Base-by-base conservation (phyloP, 2,888 invertebrate genomes). In the Crioceris asparagi region DNA sequence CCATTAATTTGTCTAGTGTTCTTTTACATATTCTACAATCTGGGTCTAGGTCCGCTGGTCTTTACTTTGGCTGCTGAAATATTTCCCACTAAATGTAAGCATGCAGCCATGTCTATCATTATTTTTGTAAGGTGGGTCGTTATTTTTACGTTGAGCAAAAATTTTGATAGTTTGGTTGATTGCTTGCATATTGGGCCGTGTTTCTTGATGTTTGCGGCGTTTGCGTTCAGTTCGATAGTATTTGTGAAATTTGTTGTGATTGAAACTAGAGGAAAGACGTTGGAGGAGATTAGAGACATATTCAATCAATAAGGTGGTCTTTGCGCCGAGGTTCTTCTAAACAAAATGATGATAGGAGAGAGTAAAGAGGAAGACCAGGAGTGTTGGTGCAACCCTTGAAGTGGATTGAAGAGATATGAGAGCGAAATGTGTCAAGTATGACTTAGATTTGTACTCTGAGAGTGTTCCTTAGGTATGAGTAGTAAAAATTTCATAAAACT, bases 31-130 rank as follows among this genome's bases (percentile, higher is more conserved):
- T 74, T 77, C 0, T 86, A 83, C 64, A 79, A 83, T 45, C 6
- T 54, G 65, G 75, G 77, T 1, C 73, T 80, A 35, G 85, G 90
- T 3, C 80, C 84, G 0, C 58, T 86, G 23, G 80, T 84, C 0
- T 86, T 86, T 86, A 79, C 83, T 0, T 75, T 87, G 19, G 74
- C 85, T 70, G 79, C 82, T 1, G 87, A 88, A 61, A 72, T 88
- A 62, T 79, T 90, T 60, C 77, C 90, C 15, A 65, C 78, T 0
- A 79, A 83, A 47, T 46, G 49, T 1, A 50, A 49, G 36, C 79
- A 84, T 1, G 82, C 83, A 60, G 75, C 81, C 0, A 40, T 48
- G 4, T 67, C 74, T 15, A 81, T 82, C 0, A 41, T 47, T 1
- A 44, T 51, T n/a, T 36, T 44, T 3, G 38, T 48, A 0, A 42